These are phyloP conservation scores for Timema cristinae DNA, from an alignment of 2,888 invertebrate species.

Conservation along the genomic window DNA sequence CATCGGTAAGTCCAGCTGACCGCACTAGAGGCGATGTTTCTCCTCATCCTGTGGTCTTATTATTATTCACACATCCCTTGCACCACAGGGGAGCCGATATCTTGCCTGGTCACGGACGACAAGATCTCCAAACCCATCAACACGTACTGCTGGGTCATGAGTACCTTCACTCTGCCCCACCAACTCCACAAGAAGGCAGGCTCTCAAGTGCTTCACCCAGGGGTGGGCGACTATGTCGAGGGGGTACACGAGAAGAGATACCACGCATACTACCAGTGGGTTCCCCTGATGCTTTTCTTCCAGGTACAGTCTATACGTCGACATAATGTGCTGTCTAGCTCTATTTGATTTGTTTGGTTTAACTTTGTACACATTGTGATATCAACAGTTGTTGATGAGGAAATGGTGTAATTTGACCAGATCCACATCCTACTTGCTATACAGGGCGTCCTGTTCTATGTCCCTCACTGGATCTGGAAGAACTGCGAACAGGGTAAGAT, in stretches of 20 bases:
- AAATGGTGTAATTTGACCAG: too few species aligned
- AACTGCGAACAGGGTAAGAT: slow-evolving; percentile 88
- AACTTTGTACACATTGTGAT: too few species aligned
- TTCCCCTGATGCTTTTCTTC: slow-evolving; percentile 85
- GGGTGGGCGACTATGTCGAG: slow-evolving; percentile 57
- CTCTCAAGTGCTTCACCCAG: slow-evolving; percentile 65
- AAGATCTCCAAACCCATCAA: slow-evolving; percentile 78
- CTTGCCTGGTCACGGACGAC: slow-evolving; percentile 68
- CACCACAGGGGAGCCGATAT: slow-evolving; percentile 74
- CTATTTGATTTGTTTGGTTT: too few species aligned
- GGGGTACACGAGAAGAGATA: slow-evolving; percentile 62
- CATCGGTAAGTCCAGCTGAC: slow-evolving; percentile 85
- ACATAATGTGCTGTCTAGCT: too few species aligned
- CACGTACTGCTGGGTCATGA: slow-evolving; percentile 87
- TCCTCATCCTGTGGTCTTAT: too few species aligned
- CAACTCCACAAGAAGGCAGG: slow-evolving; percentile 57
- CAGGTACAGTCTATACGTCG: slow-evolving; percentile 56
- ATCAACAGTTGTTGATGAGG: too few species aligned
- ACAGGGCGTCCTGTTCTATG: slow-evolving; percentile 78
- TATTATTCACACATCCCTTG: too few species aligned
- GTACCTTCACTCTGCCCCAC: slow-evolving; percentile 78
- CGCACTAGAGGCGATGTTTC: too few species aligned
- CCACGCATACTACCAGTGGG: slow-evolving; percentile 92
- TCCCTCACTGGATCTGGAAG: slow-evolving; percentile 91
- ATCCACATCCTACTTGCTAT: slow-evolving; percentile 35